Evolutionary conservation across 2,888 invertebrate species (phyloP), one percentile per base, ranked within the genome.

Genomic region (Phaonia tiefii): DNA sequence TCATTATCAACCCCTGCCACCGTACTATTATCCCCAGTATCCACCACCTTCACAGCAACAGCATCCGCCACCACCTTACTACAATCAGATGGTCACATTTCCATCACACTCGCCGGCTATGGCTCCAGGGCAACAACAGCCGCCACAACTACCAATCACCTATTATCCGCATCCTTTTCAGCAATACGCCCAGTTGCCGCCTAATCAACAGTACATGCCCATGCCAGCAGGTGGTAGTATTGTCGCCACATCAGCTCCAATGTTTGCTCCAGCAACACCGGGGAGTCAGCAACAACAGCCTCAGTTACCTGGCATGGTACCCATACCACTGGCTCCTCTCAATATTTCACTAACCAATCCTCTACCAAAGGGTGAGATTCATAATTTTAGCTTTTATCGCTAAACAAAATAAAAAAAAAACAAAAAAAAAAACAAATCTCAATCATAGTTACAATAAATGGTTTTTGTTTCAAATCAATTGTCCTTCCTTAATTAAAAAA

Each of bases 331-430:
- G 63, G 63, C 63, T 42, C 63, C 63, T 39, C 39, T 10, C 63
- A 63, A 63, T 63, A 63, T 66, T 46, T 72, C 63, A 72, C 15
- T 75, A 78, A 75, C 49, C 81, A 75, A 72, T 85, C 85, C 84
- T 85, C 80, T 49, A 70, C 69, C 69, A 80, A 86, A 88, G 87
- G 89, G 89, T 89, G 89, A 89, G 89, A 88, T 85, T 86, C 84
- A 86, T 78, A 74, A 80, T 82, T 84, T 85, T 84, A 83, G 86
- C 85, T 84, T 84, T 83, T 85, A 85, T 86, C 75, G 86, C 86
- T 86, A 86, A 86, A 84, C 70, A 76, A 78, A 69, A 39, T 49
- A 46, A 49, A 10, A 60, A 73, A 11, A 26, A 56, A 80, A 60
- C 65, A 75, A 67, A 76, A 74, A 76, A 65, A 66, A 63, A 72